Conservation (phyloP, 2,797 vertebrate species). For the Thripadectes ignobilis region DNA sequence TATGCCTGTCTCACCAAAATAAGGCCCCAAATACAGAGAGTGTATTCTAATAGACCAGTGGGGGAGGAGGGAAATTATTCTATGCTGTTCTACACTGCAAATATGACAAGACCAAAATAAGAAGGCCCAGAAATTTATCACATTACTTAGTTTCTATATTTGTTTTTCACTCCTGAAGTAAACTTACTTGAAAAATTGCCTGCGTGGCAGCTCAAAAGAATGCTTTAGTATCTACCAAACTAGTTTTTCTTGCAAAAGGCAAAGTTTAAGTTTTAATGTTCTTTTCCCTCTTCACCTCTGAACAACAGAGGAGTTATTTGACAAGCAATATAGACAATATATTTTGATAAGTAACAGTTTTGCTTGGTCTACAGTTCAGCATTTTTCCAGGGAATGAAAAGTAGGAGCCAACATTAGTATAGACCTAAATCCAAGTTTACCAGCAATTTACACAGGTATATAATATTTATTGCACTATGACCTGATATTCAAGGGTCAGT, state of each 20-base stretch:
- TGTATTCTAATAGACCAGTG: background rate
- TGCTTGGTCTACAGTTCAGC: background rate
- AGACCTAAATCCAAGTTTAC: background rate
- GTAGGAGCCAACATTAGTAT: background rate
- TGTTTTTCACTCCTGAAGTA: background rate
- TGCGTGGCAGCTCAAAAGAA: background rate
- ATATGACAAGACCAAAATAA: background rate
- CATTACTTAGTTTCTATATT: background rate
- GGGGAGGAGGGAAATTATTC: rapidly evolving
- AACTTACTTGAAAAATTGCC: background rate
- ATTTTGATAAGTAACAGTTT: background rate
- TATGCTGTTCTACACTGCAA: background rate
- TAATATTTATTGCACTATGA: background rate
- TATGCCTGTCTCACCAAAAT: background rate
- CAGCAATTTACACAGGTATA: background rate
- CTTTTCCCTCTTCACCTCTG: background rate
- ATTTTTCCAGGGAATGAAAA: background rate
- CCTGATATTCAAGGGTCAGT: background rate
- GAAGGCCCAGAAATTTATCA: background rate
- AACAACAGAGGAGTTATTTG: rapidly evolving
- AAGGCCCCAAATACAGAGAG: background rate
- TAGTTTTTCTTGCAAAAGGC: background rate
- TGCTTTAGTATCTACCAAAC: background rate
- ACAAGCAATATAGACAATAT: background rate
- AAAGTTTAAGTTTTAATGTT: background rate